Percentiles rank a stretch among this genome's conserved stretches.
These are phyloP conservation scores for Cathartes aura DNA, from an alignment of 2,113 vertebrate genomes.

Conservation along the genomic window DNA sequence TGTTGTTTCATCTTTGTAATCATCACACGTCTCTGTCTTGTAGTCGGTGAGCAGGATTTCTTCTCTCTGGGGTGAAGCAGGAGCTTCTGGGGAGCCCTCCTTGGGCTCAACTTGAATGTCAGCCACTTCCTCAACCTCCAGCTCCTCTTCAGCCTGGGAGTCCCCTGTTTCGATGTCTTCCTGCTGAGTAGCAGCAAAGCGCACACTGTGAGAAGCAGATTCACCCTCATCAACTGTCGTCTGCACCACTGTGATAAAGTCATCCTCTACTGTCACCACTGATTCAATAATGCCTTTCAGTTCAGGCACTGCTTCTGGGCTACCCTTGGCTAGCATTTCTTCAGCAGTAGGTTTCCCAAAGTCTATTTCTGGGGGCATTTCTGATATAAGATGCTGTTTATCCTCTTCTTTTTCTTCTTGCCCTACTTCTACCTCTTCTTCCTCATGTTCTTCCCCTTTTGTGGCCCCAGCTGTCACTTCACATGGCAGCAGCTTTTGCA, in stretches of 20 bases:
- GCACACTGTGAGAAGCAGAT: constrained; percentile 89
- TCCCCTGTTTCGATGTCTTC: constrained; percentile 75
- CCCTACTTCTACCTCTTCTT: constrained; percentile 65
- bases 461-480: not conserved
- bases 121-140: constrained; percentile 68
- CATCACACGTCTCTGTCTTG: constrained; percentile 90
- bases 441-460: constrained; percentile 27
- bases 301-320: constrained; percentile 66
- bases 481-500: not conserved
- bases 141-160: constrained; percentile 72
- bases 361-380: constrained; percentile 64
- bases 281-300: constrained; percentile 91
- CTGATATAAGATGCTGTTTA: constrained; percentile 70
- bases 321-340: constrained; percentile 56
- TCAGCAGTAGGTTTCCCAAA: constrained; percentile 32
- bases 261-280: constrained; percentile 95
- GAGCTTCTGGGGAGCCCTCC: constrained; percentile 80
- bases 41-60: constrained; percentile 82
- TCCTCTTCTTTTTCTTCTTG: constrained; percentile 72
- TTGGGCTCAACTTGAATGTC: constrained; percentile 83
- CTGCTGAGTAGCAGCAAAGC: constrained; percentile 86
- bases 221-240: constrained; percentile 92
- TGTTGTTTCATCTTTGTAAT: constrained; percentile 95
- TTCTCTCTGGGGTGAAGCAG: constrained; percentile 79
- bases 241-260: constrained; percentile 97